phyloP scores from a whole-genome alignment of 2,113 vertebrate genomes.

The Sarotherodon lohbergeri region DNA sequence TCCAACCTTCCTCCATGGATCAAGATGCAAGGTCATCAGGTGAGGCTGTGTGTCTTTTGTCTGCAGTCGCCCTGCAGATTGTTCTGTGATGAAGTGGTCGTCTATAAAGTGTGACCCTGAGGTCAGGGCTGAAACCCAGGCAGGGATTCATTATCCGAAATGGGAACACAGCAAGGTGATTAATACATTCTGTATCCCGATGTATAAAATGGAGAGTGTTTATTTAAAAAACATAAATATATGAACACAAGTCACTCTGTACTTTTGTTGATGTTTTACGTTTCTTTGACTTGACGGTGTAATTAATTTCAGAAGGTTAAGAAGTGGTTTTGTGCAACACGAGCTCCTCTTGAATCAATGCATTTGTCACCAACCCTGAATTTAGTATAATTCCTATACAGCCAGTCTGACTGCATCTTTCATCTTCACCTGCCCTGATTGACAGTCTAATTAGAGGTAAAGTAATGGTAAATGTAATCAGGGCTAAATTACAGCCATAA shows the following conservation, averaged over 20 bases:
- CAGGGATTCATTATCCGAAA: slow-evolving; percentile 62
- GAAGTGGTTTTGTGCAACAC: background rate
- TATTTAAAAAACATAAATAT: background rate
- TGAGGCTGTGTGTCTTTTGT: slow-evolving; percentile 61
- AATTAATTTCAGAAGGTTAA: background rate
- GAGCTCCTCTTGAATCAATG: background rate
- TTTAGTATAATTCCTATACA: background rate
- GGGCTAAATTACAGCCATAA: slow-evolving; percentile 59
- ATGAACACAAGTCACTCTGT: background rate
- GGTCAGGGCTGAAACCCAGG: slow-evolving; percentile 65
- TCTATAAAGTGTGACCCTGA: slow-evolving; percentile 59
- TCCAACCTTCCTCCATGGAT: slow-evolving; percentile 45
- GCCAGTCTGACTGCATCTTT: background rate
- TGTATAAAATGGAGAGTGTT: background rate
- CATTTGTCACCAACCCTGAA: background rate
- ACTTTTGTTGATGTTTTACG: background rate
- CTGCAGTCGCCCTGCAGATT: slow-evolving; percentile 57
- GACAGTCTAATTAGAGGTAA: slow-evolving; percentile 57
- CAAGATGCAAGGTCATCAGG: slow-evolving; percentile 60
- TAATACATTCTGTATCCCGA: slow-evolving; percentile 25
- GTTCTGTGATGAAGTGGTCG: slow-evolving; percentile 71
- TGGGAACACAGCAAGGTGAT: slow-evolving; percentile 2
- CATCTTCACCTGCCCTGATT: slow-evolving; percentile 10
- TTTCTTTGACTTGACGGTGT: background rate
- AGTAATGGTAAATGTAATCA: slow-evolving; percentile 58